phyloP scores from a whole-genome alignment of 1,140 invertebrate genomes.

The Drosophila punjabiensis region DNA sequence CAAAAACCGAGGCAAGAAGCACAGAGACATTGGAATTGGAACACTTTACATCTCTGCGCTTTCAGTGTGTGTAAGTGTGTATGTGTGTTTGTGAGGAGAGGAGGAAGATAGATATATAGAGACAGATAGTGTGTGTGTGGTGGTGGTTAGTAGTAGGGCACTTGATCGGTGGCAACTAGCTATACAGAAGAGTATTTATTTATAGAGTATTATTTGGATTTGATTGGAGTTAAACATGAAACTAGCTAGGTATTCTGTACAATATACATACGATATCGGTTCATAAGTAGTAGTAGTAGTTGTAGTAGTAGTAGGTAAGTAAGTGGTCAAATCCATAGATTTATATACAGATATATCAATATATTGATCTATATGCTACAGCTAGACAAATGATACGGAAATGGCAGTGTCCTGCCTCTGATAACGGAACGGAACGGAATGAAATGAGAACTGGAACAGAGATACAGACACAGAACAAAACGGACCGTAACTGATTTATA shows the following conservation, averaged over 20 bases:
- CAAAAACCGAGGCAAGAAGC: constrained; percentile 33
- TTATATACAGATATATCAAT: constrained; percentile 49
- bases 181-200: constrained; percentile 57
- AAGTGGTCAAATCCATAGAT: constrained; percentile 49
- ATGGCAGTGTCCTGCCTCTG: no score
- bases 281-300: constrained; percentile 41
- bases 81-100: constrained; percentile 5
- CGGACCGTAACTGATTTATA: constrained; percentile 7
- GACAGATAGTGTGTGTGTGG: constrained; percentile 10
- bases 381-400: constrained; percentile 69
- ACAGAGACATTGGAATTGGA: constrained; percentile 4
- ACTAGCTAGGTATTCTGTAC: constrained; percentile 76
- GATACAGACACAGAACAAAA: constrained; percentile 37
- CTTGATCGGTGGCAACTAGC: constrained; percentile 69
- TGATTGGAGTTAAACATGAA: constrained; percentile 62
- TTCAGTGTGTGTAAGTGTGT: constrained; percentile 10
- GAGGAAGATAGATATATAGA: not conserved
- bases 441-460: not conserved
- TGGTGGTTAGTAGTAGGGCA: constrained; percentile 58
- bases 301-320: constrained; percentile 19
- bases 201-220: constrained; percentile 44
- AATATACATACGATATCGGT: constrained; percentile 67
- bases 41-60: constrained; percentile 11
- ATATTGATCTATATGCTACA: constrained; percentile 56
- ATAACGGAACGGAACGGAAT: constrained; percentile 7